These are phyloP conservation scores for Calycopis cecrops DNA, from an alignment of 1,140 invertebrate genomes.

Conservation along the genomic window DNA sequence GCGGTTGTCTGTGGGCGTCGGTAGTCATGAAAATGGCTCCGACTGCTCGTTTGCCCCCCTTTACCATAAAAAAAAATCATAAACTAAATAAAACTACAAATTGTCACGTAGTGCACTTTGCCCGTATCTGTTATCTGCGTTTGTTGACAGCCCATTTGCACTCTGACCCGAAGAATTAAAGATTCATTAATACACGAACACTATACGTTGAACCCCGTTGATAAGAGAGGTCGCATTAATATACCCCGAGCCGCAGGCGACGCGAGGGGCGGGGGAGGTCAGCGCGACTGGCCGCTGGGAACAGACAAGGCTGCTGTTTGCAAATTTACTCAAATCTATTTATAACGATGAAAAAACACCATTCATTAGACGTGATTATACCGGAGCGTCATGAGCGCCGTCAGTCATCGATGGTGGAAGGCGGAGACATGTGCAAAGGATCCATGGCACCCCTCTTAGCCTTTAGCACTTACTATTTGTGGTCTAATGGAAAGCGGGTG, in stretches of 20 bases:
- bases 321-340: conserved; percentile 7
- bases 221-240: not conserved
- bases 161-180: conserved; percentile 42
- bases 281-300: not conserved
- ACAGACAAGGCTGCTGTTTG: conserved; percentile 6
- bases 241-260: not conserved
- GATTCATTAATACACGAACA: conserved; percentile 35
- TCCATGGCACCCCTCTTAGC: too few species aligned
- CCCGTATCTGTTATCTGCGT: conserved; percentile 29
- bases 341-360: conserved; percentile 11
- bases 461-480: too few species aligned
- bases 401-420: too few species aligned
- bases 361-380: conserved; percentile 3
- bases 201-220: conserved; percentile 22
- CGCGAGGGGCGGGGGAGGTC: conserved; percentile 7
- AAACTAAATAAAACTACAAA: conserved; percentile 8
- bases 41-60: too few species aligned
- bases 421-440: too few species aligned
- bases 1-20: too few species aligned
- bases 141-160: conserved; percentile 38
- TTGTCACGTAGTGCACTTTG: conserved; percentile 27
- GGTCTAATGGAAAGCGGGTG: too few species aligned
- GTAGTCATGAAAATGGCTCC: too few species aligned
- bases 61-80: not conserved
- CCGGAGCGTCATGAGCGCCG: not conserved